A percentile compares a stretch with the other conserved stretches of the same genome.
These are phyloP conservation scores for Drosophila prostipennis DNA, from an alignment of 2,888 invertebrate species.

Conservation along the genomic window DNA sequence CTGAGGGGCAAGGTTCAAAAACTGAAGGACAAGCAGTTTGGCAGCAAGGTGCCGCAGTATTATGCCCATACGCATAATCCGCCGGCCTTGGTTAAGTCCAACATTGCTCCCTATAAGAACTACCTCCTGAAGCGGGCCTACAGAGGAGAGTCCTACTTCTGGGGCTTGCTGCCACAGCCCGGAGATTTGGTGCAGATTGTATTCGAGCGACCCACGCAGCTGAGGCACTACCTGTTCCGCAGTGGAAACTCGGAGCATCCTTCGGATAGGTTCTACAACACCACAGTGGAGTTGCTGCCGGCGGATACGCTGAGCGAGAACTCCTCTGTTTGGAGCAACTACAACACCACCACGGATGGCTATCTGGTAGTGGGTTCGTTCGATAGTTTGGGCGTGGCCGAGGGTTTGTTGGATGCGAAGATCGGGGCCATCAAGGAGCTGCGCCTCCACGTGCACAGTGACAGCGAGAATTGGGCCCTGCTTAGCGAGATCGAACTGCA, in stretches of 20 bases:
- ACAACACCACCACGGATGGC: conserved; percentile 88
- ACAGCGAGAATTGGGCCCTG: conserved; percentile 95
- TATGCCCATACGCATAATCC: conserved; percentile 91
- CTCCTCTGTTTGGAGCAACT: conserved; percentile 85
- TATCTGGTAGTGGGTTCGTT: conserved; percentile 90
- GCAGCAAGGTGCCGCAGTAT: conserved; percentile 89
- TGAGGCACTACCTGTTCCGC: conserved; percentile 90
- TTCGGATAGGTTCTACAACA: conserved; percentile 94
- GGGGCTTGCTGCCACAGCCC: conserved; percentile 93
- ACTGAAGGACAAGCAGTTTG: conserved; percentile 96
- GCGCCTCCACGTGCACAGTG: conserved; percentile 91
- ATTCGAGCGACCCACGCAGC: conserved; percentile 88
- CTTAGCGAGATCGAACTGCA: conserved; percentile 88
- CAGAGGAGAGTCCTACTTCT: conserved; percentile 94
- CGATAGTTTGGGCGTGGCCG: conserved; percentile 92
- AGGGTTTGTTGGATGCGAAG: conserved; percentile 87
- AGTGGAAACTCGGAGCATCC: conserved; percentile 96
- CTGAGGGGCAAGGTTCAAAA: conserved; percentile 98
- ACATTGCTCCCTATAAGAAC: conserved; percentile 91
- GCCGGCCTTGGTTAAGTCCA: conserved; percentile 88
- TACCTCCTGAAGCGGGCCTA: conserved; percentile 93
- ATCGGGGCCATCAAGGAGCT: conserved; percentile 89
- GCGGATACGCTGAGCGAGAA: conserved; percentile 85
- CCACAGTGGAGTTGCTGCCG: conserved; percentile 92
- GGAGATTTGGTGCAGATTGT: conserved; percentile 92